Evolutionary conservation across 2,888 invertebrate genomes (phyloP).

Genomic region (Ichneumoninae sp.): DNA sequence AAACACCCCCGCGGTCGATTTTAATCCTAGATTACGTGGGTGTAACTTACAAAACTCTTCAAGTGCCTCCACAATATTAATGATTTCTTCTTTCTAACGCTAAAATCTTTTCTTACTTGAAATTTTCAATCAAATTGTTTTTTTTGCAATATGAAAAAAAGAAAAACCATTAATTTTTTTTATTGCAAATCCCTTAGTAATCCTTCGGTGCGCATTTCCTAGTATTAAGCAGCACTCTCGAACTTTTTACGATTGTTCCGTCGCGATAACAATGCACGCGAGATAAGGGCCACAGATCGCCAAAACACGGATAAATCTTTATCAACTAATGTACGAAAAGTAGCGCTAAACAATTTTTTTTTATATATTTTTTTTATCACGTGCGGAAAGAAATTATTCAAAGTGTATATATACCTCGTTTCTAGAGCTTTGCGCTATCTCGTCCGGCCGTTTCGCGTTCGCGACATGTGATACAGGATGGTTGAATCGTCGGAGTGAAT

Average conservation of each 20-base stretch:
- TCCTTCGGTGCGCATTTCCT: constrained; percentile 15
- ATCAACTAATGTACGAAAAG: constrained; percentile 25
- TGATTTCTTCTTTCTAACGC: constrained; percentile 21
- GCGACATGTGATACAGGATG: constrained; percentile 35
- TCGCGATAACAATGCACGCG: neutral
- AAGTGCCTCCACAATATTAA: constrained; percentile 48
- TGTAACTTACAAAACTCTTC: constrained; percentile 56
- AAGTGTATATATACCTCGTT: constrained; percentile 43
- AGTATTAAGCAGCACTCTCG: neutral
- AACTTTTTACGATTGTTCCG: constrained; percentile 1
- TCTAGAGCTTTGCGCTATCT: constrained; percentile 39
- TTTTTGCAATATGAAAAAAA: neutral
- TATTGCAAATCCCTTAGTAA: neutral
- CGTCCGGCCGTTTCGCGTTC: constrained; percentile 47
- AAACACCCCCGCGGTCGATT: constrained; percentile 38
- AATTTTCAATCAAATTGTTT: neutral
- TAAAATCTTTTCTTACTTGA: constrained; percentile 3
- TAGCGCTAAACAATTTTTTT: constrained; percentile 31
- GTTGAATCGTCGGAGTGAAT: constrained; percentile 34
- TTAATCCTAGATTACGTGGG: constrained; percentile 60
- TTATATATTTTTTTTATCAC: constrained; percentile 19
- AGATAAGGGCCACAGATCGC: constrained; percentile 5
- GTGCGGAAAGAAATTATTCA: constrained; percentile 44
- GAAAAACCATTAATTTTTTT: neutral
- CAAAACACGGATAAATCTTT: constrained; percentile 5